phyloP scores from a whole-genome alignment of 2,113 vertebrate genomes.

The Piaya cayana region DNA sequence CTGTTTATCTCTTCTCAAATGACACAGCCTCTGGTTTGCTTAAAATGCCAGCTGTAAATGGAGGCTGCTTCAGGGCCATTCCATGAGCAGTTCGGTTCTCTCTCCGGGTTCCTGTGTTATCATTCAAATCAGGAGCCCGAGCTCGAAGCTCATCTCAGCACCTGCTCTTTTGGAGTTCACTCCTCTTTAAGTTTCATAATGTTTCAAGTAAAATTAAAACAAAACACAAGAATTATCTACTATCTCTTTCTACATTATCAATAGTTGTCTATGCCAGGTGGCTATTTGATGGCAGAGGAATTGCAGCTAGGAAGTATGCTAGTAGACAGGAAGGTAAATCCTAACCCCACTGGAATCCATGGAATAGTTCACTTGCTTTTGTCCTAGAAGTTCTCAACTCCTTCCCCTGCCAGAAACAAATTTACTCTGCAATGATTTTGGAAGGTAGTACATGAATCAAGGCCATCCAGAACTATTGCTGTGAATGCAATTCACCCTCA shows the following conservation, averaged over 20 bases:
- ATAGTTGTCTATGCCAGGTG: not conserved
- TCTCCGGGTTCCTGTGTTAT: not conserved
- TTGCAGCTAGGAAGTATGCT: not conserved
- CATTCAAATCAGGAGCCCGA: not conserved
- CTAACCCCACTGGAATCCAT: not conserved
- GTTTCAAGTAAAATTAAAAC: not conserved
- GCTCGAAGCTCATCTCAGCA: not conserved
- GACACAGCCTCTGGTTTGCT: constrained; percentile 7
- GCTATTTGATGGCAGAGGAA: not conserved
- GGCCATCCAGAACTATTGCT: not conserved
- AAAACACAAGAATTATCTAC: not conserved
- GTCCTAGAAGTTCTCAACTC: not conserved
- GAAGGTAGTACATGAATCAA: constrained; percentile 2
- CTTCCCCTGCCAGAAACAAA: not conserved
- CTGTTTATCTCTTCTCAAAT: not conserved
- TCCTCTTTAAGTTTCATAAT: not conserved
- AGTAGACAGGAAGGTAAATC: not conserved
- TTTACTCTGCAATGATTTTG: not conserved
- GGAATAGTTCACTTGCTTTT: constrained; percentile 5
- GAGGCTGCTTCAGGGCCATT: not conserved
- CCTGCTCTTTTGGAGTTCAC: not conserved
- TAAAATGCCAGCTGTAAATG: not conserved
- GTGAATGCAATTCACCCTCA: not conserved
- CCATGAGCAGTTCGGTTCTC: not conserved
- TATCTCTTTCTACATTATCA: not conserved